Evolutionary conservation across 2,797 vertebrate species (phyloP), one percentile per base, ranked within the genome.

Genomic region (Sebastes aleutianus): DNA sequence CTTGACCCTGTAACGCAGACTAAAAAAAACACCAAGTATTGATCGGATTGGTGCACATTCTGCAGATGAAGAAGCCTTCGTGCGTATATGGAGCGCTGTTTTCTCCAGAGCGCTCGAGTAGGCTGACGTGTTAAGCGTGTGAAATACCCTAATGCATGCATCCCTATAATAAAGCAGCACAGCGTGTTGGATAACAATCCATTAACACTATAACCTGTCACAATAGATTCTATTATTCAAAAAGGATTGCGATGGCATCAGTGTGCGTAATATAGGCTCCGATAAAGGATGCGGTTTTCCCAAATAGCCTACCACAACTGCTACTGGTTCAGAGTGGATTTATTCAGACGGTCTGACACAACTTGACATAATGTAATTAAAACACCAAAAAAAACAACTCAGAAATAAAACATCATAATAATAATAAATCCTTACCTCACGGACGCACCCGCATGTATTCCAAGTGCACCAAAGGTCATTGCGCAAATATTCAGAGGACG

Each of bases 401-500:
- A 63, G 4, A 18, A 70, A 12, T n/a, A 13, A 39, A 56, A 65
- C 72, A 14, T 2, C 53, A 54, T 26, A 7, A 53, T n/a, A 18
- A 47, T 43, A 47, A 47, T 43, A 43, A 50, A 50, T 50, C 4
- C 88, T 93, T 91, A 95, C 94, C 93, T 94, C 69, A 89, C 26
- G 24, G 83, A 67, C 77, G 80, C 85, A 79, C 68, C 71, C 85
- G 82, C 66, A 43, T 84, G 78, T 85, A 91, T 85, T 86, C 92
- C 91, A 92, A 92, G 89, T 91, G 87, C 90, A 79, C 85, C 88
- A 88, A 88, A 92, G 91, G 91, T 93, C 93, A 93, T 92, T 90
- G 91, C 83, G 90, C 83, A 90, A 87, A 88, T 85, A 74, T 91
- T 89, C 84, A 87, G 82, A 86, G 80, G 90, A 92, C 81, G 77